Evolutionary conservation across 2,797 vertebrate species (phyloP).

Genomic region (Gallinago nigripennis): DNA sequence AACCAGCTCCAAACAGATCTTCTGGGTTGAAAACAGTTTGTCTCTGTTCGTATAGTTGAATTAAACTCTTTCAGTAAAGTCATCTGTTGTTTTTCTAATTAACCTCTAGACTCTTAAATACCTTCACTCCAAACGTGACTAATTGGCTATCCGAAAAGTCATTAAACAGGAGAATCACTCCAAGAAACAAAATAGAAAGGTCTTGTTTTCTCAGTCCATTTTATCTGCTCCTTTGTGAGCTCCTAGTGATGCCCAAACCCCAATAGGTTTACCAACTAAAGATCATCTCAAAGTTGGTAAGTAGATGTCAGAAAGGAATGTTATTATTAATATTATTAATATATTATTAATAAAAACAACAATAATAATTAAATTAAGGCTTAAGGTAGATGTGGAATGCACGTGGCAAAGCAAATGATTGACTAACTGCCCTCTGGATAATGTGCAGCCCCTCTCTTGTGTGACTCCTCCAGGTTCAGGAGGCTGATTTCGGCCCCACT

Average conservation of each 20-base stretch:
- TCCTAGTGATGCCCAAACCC: neutral
- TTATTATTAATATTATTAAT: neutral
- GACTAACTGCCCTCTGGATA: neutral
- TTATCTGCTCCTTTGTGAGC: neutral
- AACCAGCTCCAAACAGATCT: conserved; percentile 37
- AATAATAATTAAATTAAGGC: neutral
- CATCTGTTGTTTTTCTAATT: conserved; percentile 18
- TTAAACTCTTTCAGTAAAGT: conserved; percentile 6
- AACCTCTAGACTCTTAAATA: conserved; percentile 10
- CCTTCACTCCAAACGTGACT: neutral
- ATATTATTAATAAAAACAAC: neutral
- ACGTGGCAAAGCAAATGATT: neutral
- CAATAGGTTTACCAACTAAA: neutral
- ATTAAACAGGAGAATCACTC: neutral
- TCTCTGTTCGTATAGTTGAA: neutral
- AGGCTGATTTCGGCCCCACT: neutral
- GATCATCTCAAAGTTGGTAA: neutral
- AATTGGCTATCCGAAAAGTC: neutral
- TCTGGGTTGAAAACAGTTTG: conserved; percentile 39
- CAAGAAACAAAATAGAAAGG: neutral
- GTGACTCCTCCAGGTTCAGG: neutral
- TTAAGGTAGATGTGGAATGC: neutral
- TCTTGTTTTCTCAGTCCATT: neutral
- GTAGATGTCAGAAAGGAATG: neutral
- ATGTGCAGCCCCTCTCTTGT: neutral